A percentile compares a stretch with the other conserved stretches of the same genome.
Evolutionary conservation across 2,888 invertebrate genomes (phyloP).

Genomic region (Eilema griseolum): DNA sequence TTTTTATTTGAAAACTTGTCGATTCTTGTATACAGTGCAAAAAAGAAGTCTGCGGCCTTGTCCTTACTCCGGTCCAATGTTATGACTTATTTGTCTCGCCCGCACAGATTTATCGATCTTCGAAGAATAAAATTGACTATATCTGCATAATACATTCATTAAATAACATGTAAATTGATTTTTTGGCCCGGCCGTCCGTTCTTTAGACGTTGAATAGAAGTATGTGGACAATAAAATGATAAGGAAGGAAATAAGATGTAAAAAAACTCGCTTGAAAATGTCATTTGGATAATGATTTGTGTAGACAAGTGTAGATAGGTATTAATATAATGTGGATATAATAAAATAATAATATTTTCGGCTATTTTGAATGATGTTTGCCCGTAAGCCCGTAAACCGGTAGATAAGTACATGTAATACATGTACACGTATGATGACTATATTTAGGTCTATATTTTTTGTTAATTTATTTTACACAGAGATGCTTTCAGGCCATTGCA

Average conservation of each 20-base stretch:
- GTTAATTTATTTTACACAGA: background rate
- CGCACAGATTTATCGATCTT: slow-evolving; percentile 77
- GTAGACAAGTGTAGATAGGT: slow-evolving; percentile 47
- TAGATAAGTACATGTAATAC: too few relatives aligned
- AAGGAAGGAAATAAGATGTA: slow-evolving; percentile 71
- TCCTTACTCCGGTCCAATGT: slow-evolving; percentile 79
- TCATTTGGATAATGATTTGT: slow-evolving; percentile 67
- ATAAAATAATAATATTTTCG: background rate
- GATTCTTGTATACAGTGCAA: slow-evolving; percentile 67
- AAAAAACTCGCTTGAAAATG: slow-evolving; percentile 60
- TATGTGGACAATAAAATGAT: slow-evolving; percentile 65
- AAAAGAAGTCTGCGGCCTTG: slow-evolving; percentile 66
- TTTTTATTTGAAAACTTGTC: slow-evolving; percentile 55
- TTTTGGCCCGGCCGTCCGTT: slow-evolving; percentile 63
- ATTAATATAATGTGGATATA: slow-evolving; percentile 27
- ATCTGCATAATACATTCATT: slow-evolving; percentile 81
- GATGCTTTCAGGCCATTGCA: background rate
- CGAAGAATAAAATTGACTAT: slow-evolving; percentile 72
- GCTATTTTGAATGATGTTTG: background rate
- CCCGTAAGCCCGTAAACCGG: too few relatives aligned
- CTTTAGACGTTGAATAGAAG: slow-evolving; percentile 63
- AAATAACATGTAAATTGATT: slow-evolving; percentile 79
- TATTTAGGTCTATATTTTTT: background rate
- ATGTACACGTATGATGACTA: too few relatives aligned
- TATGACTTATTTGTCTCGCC: slow-evolving; percentile 85